phyloP scores from a whole-genome alignment of 1,140 invertebrate species.

The Geopemphigus sp. region DNA sequence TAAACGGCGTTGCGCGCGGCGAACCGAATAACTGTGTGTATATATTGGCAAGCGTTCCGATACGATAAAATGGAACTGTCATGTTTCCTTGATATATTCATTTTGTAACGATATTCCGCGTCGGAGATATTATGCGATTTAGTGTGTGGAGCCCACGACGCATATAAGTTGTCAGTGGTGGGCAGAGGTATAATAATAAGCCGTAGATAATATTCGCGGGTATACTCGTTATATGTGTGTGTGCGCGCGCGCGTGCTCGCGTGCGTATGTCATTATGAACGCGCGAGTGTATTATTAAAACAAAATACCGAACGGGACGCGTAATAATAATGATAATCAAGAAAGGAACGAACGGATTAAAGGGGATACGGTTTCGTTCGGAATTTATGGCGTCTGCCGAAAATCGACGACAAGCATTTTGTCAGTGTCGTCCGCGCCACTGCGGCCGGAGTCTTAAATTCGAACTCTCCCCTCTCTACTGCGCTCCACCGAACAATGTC shows the following conservation, averaged over 20 bases:
- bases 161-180: background rate
- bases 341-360: background rate
- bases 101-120: conserved; percentile 13
- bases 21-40: background rate
- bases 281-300: background rate
- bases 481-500: too few species aligned
- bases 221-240: background rate
- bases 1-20: too few species aligned
- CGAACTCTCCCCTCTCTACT: background rate
- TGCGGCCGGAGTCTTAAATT: background rate
- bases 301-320: background rate
- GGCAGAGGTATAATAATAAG: background rate
- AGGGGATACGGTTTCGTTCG: background rate
- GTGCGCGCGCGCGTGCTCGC: background rate
- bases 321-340: background rate
- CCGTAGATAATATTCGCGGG: background rate
- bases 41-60: conserved; percentile 11
- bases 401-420: conserved; percentile 16
- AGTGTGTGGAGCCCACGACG: conserved; percentile 11
- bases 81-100: conserved; percentile 31
- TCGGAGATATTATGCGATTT: conserved; percentile 5
- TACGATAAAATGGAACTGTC: conserved; percentile 17
- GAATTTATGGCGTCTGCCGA: background rate
- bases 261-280: too few species aligned
- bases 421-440: conserved; percentile 9